Evolutionary conservation across 2,113 vertebrate species (phyloP), one percentile per base, ranked within the genome.

Genomic region (Paraplagusia blochii): DNA sequence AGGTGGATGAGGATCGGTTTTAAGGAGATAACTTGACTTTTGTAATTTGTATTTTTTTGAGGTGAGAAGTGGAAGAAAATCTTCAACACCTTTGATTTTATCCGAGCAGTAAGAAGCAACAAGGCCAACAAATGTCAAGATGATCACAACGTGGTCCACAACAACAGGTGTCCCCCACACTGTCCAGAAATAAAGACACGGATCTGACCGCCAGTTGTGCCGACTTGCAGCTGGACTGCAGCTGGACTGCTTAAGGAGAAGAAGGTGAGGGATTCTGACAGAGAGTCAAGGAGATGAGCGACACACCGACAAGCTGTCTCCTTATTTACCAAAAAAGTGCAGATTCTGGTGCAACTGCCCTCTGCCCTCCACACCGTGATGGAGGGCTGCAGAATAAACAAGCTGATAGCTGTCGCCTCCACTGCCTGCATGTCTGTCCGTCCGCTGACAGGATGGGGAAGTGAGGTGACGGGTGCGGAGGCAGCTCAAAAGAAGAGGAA

Each of bases 391-490:
- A 50, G 50, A 70, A 79, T 66, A 69, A 80, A 72, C 15, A 44
- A 73, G 66, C 36, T 18, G 66, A 61, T n/a, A 69, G 48, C 61
- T 68, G 72, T 78, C 74, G 72, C 55, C 64, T 60, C 65, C n/a
- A 11, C 42, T 16, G n/a, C 51, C 68, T 11, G 35, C 11, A 43
- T 40, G 68, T 78, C 74, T 19, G 45, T 72, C 63, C 54, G n/a
- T 48, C 39, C 35, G 2, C 62, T 81, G 82, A 81, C 66, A 74
- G 13, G 54, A 33, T 17, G 53, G 46, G 48, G 60, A 54, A 58
- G 51, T 40, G 11, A 44, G 53, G 38, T 16, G 13, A 4, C 5
- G 13, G 17, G 58, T 45, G 58, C 22, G 64, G 54, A 10, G 53
- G 61, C 59, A 55, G 53, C 59, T 71, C 45, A 39, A 0, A 16